Conservation (phyloP, 2,888 invertebrate species). For the Nyleta sp. region DNA sequence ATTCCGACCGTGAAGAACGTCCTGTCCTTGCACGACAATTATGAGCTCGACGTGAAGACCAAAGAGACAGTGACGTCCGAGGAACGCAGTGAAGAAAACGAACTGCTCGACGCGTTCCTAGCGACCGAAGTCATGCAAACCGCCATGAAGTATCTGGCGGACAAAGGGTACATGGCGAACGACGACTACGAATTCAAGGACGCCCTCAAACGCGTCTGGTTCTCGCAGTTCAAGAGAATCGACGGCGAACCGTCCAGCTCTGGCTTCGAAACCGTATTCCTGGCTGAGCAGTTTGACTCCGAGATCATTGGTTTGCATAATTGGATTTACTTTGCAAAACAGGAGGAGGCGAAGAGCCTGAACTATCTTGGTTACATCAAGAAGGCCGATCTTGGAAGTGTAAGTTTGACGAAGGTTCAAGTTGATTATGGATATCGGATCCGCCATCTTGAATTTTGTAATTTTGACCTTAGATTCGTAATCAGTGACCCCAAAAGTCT, state of each 20-base stretch:
- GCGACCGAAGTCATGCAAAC: conserved; percentile 74
- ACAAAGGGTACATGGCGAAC: conserved; percentile 72
- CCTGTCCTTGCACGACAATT: conserved; percentile 73
- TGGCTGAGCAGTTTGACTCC: conserved; percentile 92
- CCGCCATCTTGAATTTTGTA: no score
- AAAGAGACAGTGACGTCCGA: conserved; percentile 70
- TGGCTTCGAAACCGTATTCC: conserved; percentile 96
- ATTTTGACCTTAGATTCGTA: no score
- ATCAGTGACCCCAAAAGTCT: no score
- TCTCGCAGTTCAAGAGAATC: conserved; percentile 87
- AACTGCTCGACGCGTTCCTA: conserved; percentile 73
- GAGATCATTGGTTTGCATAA: conserved; percentile 90
- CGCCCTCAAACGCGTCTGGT: conserved; percentile 89
- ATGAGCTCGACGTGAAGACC: conserved; percentile 70
- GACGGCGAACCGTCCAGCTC: conserved; percentile 94
- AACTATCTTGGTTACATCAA: conserved; percentile 94
- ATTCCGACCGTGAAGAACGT: conserved; percentile 73
- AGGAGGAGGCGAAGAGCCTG: conserved; percentile 88
- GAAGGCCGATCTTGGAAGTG: conserved; percentile 87
- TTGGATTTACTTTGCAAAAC: conserved; percentile 93
- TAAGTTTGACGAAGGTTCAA: conserved; percentile 83
- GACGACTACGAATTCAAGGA: conserved; percentile 86
- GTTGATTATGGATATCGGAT: no score
- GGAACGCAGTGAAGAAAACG: conserved; percentile 72
- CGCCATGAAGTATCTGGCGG: conserved; percentile 73